A percentile compares a stretch with the other conserved stretches of the same genome.
Evolutionary conservation across 1,140 invertebrate genomes (phyloP).

Genomic region (Ooceraea biroi): DNA sequence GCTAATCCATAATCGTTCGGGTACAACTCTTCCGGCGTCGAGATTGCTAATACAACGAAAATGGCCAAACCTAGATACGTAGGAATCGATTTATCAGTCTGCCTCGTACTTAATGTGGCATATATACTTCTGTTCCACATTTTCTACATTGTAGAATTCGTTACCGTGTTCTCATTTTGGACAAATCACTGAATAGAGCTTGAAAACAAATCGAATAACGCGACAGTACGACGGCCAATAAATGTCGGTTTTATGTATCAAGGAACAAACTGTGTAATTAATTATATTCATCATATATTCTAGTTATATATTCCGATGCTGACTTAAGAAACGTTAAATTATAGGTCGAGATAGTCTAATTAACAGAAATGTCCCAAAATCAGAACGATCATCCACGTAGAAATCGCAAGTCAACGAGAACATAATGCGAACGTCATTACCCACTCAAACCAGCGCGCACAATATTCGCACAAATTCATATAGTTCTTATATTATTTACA

Average conservation of each 20-base stretch:
- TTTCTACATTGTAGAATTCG: constrained; percentile 35
- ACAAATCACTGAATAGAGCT: constrained; percentile 35
- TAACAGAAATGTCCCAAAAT: constrained; percentile 15
- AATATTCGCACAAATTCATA: constrained; percentile 65
- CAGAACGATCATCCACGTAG: constrained; percentile 7
- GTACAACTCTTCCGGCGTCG: neutral
- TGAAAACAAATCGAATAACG: constrained; percentile 38
- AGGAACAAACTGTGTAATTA: constrained; percentile 28
- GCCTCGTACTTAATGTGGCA: constrained; percentile 50
- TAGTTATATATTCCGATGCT: constrained; percentile 1
- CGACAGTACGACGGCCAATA: constrained; percentile 14
- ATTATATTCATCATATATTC: constrained; percentile 18
- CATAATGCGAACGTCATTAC: constrained; percentile 63
- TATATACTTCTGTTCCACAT: constrained; percentile 24
- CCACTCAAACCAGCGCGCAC: constrained; percentile 67
- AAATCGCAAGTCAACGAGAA: constrained; percentile 46
- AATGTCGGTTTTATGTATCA: constrained; percentile 12
- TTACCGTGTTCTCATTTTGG: constrained; percentile 10
- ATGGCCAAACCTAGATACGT: constrained; percentile 32
- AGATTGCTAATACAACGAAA: constrained; percentile 39
- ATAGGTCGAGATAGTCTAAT: constrained; percentile 5
- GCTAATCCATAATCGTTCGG: constrained; percentile 32
- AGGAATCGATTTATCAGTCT: constrained; percentile 60
- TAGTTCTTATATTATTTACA: constrained; percentile 66
- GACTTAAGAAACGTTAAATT: constrained; percentile 22